phyloP scores from a whole-genome alignment of 2,797 vertebrate genomes.

The Darevskia mixta region DNA sequence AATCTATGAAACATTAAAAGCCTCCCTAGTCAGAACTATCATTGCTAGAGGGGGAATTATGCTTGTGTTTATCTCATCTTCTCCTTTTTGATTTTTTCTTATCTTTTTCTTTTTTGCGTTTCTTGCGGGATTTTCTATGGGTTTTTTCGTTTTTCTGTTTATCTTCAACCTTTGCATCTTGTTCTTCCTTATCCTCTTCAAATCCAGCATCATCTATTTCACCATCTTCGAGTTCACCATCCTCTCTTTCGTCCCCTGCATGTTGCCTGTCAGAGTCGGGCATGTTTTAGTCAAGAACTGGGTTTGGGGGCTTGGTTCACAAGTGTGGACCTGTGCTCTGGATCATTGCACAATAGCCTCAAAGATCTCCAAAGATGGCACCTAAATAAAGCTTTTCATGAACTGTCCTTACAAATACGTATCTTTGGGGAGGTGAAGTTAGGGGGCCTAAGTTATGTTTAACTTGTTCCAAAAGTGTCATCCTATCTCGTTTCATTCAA shows the following conservation, averaged over 20 bases:
- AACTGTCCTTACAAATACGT: not conserved
- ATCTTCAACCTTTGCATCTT: constrained; percentile 80
- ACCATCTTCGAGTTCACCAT: constrained; percentile 96
- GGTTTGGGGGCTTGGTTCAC: constrained; percentile 93
- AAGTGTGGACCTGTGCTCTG: not conserved
- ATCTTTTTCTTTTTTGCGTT: constrained; percentile 91
- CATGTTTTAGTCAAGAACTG: constrained; percentile 99
- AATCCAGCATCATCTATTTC: constrained; percentile 96
- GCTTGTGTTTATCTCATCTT: constrained; percentile 90
- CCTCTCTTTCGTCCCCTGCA: constrained; percentile 99
- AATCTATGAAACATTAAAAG: too few species aligned
- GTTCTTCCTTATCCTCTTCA: constrained; percentile 89
- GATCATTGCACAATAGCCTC: not conserved
- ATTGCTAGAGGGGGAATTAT: too few species aligned
- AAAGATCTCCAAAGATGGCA: not conserved
- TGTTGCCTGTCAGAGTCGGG: constrained; percentile 96
- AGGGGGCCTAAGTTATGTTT: not conserved
- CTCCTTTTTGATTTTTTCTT: constrained; percentile 93
- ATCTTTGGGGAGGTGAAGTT: not conserved
- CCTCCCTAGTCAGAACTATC: too few species aligned
- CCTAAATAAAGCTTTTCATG: not conserved
- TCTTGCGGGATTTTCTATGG: constrained; percentile 92
- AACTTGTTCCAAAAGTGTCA: not conserved
- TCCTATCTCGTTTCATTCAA: not conserved
- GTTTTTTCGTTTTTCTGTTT: constrained; percentile 91